These are phyloP conservation scores for Liopterus haemorrhoidalis DNA, from an alignment of 2,888 invertebrate genomes.

Conservation along the genomic window DNA sequence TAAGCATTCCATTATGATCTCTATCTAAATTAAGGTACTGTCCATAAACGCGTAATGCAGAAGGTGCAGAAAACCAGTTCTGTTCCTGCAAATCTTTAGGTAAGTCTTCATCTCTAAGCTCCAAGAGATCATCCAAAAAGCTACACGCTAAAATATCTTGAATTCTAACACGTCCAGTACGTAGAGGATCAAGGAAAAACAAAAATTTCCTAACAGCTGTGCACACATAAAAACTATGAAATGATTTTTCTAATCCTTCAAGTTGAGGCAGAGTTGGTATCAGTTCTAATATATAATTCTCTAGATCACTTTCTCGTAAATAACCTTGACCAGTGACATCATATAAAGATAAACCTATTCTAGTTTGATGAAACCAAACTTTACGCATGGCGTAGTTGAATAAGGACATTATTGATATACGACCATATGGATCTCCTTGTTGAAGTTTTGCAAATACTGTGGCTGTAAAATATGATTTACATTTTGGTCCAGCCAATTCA, in stretches of 20 bases:
- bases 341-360: conserved; percentile 88
- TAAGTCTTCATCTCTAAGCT: conserved; percentile 76
- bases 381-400: conserved; percentile 95
- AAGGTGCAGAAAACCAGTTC: conserved; percentile 88
- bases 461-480: conserved; percentile 74
- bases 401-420: conserved; percentile 80
- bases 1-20: conserved; percentile 94
- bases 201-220: conserved; percentile 94
- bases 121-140: conserved; percentile 85
- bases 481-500: conserved; percentile 67
- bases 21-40: conserved; percentile 90
- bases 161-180: conserved; percentile 84
- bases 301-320: conserved; percentile 81
- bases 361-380: conserved; percentile 91
- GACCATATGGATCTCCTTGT: conserved; percentile 77
- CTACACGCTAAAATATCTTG: conserved; percentile 87
- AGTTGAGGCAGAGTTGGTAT: conserved; percentile 88
- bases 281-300: conserved; percentile 89
- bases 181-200: conserved; percentile 87
- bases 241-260: conserved; percentile 85
- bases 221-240: conserved; percentile 93
- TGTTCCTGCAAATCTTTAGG: conserved; percentile 79
- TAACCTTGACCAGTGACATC: conserved; percentile 91
- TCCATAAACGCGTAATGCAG: conserved; percentile 84
- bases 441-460: conserved; percentile 83